Base-by-base conservation (phyloP, 2,888 invertebrate genomes). In the Carabus problematicus region DNA sequence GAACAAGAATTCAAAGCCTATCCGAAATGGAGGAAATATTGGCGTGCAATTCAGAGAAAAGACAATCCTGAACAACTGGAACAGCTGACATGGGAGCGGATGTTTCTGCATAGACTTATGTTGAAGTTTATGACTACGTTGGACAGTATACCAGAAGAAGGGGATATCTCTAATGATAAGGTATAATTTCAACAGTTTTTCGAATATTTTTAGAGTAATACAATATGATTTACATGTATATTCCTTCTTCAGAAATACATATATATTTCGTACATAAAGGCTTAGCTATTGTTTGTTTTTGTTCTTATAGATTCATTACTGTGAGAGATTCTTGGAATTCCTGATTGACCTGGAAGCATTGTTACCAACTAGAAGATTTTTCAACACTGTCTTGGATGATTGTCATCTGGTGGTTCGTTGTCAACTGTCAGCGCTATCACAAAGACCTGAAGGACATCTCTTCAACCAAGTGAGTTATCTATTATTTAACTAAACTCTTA, bases 271-370 rank as follows among this genome's bases (percentile, higher is more conserved):
- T n/a, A n/a, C n/a, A n/a, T n/a, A n/a, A 12, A 47, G 16, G 42
- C 52, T 19, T n/a, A 14, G 16, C 11, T 41, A 54, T 29, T 14
- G n/a, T n/a, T 42, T 11, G 39, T 52, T 7, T 62, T 55, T 72
- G 40, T 52, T 12, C 66, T 75, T 76, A 11, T 71, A 90, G 84
- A 83, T 91, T 39, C 86, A 87, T 74, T 98, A 96, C 80, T 97
- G 97, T 81, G 98, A 99, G 84, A 86, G 98, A 52, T 98, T 98
- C 82, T 81, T 99, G 71, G 98, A 99, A 83, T 85, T 99, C 72
- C 87, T 98, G 82, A 97, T 98, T 68, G 99, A 99, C 81, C 84
- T 99, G 74, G 98, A 98, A 79, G 96, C 98, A 0, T 84, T 98
- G 72, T 82, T 99, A 76, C 97, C 97, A 0, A 99, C 98, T 0